These are phyloP conservation scores for Tenthredo mesomela DNA, from an alignment of 2,888 invertebrate genomes.

Conservation along the genomic window DNA sequence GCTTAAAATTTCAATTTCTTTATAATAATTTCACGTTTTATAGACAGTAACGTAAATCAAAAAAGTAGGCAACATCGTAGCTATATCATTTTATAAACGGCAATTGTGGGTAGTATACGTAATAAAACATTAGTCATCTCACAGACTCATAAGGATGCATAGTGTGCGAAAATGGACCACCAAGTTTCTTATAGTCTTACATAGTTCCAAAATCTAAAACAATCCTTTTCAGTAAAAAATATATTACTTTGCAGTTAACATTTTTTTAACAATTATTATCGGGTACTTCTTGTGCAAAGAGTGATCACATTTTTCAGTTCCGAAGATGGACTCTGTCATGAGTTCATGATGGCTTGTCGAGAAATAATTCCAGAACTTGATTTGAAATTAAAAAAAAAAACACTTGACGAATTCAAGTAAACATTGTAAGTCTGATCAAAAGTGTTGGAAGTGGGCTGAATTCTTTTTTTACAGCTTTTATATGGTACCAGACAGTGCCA, in stretches of 20 bases:
- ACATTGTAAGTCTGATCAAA: not conserved
- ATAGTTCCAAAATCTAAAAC: too few relatives aligned
- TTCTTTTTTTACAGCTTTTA: not conserved
- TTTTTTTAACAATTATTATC: not conserved
- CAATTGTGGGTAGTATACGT: not conserved
- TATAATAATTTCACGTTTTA: not conserved
- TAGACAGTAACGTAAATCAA: not conserved
- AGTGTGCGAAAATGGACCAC: too few relatives aligned
- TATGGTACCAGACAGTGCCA: not conserved
- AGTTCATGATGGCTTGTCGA: not conserved
- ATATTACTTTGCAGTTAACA: not conserved
- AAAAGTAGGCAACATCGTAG: not conserved
- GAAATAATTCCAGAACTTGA: not conserved
- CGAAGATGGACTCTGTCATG: not conserved
- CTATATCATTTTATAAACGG: not conserved
- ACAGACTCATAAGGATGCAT: not conserved
- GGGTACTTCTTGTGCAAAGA: not conserved
- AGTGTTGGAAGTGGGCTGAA: not conserved
- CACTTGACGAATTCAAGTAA: not conserved
- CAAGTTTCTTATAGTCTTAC: too few relatives aligned
- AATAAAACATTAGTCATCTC: not conserved
- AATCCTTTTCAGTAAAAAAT: too few relatives aligned
- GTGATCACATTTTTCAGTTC: not conserved
- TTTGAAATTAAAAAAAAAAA: not conserved
- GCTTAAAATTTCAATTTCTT: constrained; percentile 7